Percentiles rank a stretch among this genome's conserved stretches.
Conservation (phyloP, 2,797 vertebrate species). For the Leptoclinus maculatus region DNA sequence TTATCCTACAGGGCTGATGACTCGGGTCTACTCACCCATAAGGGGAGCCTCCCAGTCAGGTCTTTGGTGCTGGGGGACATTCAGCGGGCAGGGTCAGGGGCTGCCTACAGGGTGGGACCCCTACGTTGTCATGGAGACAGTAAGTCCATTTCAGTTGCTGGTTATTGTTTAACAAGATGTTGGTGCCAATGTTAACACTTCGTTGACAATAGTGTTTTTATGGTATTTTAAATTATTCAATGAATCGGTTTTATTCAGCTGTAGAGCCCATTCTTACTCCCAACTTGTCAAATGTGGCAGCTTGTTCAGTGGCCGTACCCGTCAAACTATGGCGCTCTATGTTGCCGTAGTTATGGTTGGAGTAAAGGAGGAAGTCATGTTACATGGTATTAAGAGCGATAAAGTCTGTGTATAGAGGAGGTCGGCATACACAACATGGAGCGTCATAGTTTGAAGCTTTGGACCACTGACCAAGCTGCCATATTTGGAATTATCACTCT, state of each 20-base stretch:
- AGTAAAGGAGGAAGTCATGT: not conserved
- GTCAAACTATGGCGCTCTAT: too few species aligned
- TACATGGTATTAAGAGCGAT: not conserved
- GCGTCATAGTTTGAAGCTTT: not conserved
- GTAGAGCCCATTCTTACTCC: not conserved
- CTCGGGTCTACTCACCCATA: slow-evolving; percentile 91
- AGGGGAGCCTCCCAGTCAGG: slow-evolving; percentile 92
- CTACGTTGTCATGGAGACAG: slow-evolving; percentile 93
- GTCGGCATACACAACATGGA: not conserved
- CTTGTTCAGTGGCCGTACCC: too few species aligned
- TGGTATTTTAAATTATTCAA: not conserved
- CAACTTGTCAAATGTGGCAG: too few species aligned
- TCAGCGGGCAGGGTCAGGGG: slow-evolving; percentile 89
- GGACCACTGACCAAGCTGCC: not conserved
- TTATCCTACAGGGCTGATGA: slow-evolving; percentile 88
- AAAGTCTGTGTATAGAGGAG: not conserved
- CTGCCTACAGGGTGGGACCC: slow-evolving; percentile 91
- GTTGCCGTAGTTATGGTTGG: not conserved
- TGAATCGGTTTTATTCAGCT: not conserved
- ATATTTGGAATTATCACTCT: not conserved
- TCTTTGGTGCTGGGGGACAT: slow-evolving; percentile 92
- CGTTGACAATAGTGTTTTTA: not conserved
- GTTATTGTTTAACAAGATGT: not conserved
- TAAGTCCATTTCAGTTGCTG: slow-evolving; percentile 82
- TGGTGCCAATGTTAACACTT: not conserved